phyloP scores from a whole-genome alignment of 2,797 vertebrate species.

The Scleropages formosus region DNA sequence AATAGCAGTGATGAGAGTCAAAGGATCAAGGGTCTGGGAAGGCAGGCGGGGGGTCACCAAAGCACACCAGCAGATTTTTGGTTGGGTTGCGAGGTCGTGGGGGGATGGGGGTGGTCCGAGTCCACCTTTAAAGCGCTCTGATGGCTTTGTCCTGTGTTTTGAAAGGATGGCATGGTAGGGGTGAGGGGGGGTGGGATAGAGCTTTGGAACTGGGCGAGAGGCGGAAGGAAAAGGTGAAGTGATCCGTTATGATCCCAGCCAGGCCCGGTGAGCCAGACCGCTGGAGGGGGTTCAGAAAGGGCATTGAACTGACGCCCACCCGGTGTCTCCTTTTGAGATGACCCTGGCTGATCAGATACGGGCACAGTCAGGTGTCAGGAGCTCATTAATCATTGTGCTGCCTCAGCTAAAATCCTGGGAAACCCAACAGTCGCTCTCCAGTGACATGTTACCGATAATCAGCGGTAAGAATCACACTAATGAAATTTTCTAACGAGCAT shows the following conservation, averaged over 20 bases:
- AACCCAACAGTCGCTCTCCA: no score
- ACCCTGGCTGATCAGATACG: background rate
- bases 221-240: background rate
- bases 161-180: background rate
- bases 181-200: no score
- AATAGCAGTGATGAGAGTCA: background rate
- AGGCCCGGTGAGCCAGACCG: background rate
- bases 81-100: constrained; percentile 6
- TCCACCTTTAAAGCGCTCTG: background rate
- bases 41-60: background rate
- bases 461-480: no score
- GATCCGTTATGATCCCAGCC: background rate
- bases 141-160: background rate
- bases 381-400: constrained; percentile 11
- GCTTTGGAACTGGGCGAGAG: background rate
- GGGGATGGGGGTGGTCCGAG: background rate
- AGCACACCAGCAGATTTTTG: background rate
- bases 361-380: background rate
- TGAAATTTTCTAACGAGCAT: no score
- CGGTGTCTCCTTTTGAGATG: background rate
- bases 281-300: background rate
- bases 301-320: background rate
- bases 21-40: background rate
- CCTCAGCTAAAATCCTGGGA: no score
- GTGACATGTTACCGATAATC: no score